Evolutionary conservation across 2,797 vertebrate genomes (phyloP).

Genomic region (Linurgus olivaceus): DNA sequence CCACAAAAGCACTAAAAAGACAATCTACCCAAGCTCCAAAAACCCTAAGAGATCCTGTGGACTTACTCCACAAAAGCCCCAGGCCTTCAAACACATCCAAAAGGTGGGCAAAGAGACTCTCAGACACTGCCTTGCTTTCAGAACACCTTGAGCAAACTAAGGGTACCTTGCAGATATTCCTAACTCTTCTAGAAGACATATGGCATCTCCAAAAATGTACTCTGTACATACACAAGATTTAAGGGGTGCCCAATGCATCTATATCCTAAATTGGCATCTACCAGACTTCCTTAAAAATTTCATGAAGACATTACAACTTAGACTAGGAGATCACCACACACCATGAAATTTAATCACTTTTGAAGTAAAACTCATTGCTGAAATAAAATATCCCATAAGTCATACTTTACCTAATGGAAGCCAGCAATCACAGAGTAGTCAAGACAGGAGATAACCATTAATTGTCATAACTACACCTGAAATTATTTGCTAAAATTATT

Average conservation of each 20-base stretch:
- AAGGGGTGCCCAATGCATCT: accelerated
- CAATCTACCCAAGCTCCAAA: neutral
- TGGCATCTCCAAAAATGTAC: neutral
- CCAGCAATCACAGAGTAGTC: neutral
- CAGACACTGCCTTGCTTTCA: neutral
- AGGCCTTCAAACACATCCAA: neutral
- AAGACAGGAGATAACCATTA: neutral
- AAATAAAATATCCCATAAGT: neutral
- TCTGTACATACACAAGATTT: neutral
- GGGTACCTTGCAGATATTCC: neutral
- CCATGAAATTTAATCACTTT: neutral
- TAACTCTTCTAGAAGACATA: neutral
- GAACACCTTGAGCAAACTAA: neutral
- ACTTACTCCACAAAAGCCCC: neutral
- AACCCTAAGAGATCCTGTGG: neutral
- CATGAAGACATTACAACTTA: neutral
- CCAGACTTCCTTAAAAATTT: neutral
- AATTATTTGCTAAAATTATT: neutral
- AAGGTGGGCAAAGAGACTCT: neutral
- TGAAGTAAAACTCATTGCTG: neutral
- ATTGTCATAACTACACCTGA: neutral
- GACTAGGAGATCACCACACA: accelerated
- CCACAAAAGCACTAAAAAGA: neutral
- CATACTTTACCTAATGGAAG: neutral
- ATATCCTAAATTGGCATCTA: neutral